Evolutionary conservation across 23 tunicate genomes (phyloP).

Genomic region (Trididemnum miniatum): DNA sequence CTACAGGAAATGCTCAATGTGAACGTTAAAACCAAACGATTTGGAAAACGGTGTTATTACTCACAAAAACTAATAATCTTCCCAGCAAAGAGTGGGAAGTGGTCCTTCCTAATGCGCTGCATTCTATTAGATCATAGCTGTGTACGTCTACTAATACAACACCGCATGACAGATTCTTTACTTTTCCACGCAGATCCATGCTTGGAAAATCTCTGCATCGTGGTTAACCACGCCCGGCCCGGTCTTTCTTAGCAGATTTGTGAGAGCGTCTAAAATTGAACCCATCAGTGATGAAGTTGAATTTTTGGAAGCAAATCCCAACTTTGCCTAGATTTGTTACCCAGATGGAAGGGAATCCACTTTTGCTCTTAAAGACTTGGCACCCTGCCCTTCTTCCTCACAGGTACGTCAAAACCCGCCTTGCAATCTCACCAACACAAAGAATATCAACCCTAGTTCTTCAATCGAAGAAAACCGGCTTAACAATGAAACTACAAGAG

Average conservation of each 20-base stretch:
- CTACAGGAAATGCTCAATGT: slow-evolving; percentile 2
- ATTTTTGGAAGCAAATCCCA: slow-evolving; percentile 31
- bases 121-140: background rate
- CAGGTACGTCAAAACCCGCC: background rate
- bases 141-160: slow-evolving; percentile 28
- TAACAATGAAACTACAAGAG: too few species aligned
- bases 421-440: too few species aligned
- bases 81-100: background rate
- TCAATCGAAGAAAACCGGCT: too few species aligned
- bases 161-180: slow-evolving; percentile 13
- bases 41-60: background rate
- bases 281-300: slow-evolving; percentile 22
- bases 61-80: background rate
- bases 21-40: background rate
- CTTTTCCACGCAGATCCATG: background rate
- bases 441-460: too few species aligned
- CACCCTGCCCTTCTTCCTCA: slow-evolving; percentile 13
- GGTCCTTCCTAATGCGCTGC: slow-evolving; percentile 18
- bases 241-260: slow-evolving; percentile 5
- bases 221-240: background rate
- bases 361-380: slow-evolving; percentile 4
- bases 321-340: background rate
- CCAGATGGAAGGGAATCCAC: slow-evolving; percentile 26
- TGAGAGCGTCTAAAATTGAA: background rate
- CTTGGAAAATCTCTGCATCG: background rate